Base-by-base conservation (phyloP, 1,140 invertebrate species). In the Philaenus spumarius region DNA sequence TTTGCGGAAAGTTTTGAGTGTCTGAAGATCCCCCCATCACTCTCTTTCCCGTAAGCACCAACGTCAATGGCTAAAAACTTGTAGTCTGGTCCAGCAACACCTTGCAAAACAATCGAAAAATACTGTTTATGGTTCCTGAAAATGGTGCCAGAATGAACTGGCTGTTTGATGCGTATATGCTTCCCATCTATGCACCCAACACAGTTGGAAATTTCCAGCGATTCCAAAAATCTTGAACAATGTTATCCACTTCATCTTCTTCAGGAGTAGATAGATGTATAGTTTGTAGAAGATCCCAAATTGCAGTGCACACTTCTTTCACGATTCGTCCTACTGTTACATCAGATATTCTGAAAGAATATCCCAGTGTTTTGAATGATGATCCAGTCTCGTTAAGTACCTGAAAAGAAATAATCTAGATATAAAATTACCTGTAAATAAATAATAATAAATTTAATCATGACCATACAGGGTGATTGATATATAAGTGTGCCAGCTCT, bases 21-120 rank as follows among this genome's bases (percentile, higher is more conserved):
- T 2, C 17, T n/a, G 6, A 63, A 63, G 20, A 56, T 60, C 1
- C 47, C 54, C 2, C 68, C 68, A 65, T 77, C 73, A 35, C 69
- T 65, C 61, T 73, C 63, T 58, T 66, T 73, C 9, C 72, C 73
- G 58, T 71, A 73, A 4, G 69, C 66, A 40, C 74, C 74, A 14
- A 78, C 67, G 62, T 78, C 72, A 30, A 78, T 62, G 45, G 58
- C 62, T 19, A 71, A 64, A 64, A 77, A 78, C 58, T 70, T 69
- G 60, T 69, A 77, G 54, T 76, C 40, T n/a, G n/a, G n/a, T n/a
- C n/a, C n/a, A n/a, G n/a, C n/a, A n/a, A n/a, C n/a, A n/a, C n/a
- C n/a, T n/a, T 77, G 62, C n/a, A 78, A 60, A 39, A 45, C 57
- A 78, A 78, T 48, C 77, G 75, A 64, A 77, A 77, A n/a, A n/a